Conservation (phyloP, 2,797 vertebrate species). For the Gallinago stenura region DNA sequence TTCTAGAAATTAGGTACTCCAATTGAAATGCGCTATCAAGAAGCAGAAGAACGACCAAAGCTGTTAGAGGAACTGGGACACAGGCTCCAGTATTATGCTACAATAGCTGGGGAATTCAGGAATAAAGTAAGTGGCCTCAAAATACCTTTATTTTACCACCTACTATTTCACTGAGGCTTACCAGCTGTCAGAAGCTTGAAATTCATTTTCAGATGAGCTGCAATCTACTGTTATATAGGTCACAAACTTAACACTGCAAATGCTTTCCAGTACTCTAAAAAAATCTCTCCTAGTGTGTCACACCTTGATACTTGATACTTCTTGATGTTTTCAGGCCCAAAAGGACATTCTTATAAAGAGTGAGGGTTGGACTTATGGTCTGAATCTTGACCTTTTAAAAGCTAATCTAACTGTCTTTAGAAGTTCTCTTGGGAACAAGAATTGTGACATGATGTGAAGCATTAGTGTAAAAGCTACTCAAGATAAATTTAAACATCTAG, state of each 20-base stretch:
- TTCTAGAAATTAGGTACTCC: constrained; percentile 83
- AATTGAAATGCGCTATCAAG: constrained; percentile 82
- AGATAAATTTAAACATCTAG: background rate
- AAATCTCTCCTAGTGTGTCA: background rate
- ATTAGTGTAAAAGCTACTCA: background rate
- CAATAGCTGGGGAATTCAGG: constrained; percentile 81
- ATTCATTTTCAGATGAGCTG: background rate
- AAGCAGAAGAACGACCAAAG: constrained; percentile 82
- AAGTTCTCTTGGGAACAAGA: background rate
- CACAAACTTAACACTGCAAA: background rate
- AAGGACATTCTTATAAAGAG: background rate
- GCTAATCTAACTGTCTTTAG: background rate
- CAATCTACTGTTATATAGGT: background rate
- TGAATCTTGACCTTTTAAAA: background rate
- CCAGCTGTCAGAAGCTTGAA: background rate
- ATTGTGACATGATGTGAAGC: background rate
- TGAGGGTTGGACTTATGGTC: background rate
- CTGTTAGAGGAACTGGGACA: constrained; percentile 79
- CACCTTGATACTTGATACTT: background rate
- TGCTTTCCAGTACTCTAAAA: background rate
- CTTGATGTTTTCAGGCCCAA: background rate
- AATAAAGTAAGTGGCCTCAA: constrained; percentile 69
- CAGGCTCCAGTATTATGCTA: constrained; percentile 80
- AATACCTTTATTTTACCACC: background rate
- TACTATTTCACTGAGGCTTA: background rate